Evolutionary conservation across 2,888 invertebrate genomes (phyloP), one percentile per base, ranked within the genome.

Genomic region (Leucophora obtusa): DNA sequence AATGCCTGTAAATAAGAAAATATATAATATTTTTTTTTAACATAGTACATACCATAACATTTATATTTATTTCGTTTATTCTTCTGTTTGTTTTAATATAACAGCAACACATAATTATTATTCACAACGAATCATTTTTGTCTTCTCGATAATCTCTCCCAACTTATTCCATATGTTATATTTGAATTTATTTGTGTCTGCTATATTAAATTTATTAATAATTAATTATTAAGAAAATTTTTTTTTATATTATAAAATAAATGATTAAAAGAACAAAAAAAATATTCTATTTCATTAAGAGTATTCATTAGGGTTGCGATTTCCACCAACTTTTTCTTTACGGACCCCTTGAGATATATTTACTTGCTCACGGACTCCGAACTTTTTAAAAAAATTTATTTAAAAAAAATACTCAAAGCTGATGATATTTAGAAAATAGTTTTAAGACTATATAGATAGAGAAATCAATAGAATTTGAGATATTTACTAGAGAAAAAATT

Each of bases 1-100:
- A 62, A 10, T 53, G 51, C 43, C 79, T 84, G 84, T 84, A 84
- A 80, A 84, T 84, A 84, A 69, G 70, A 82, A 83, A 82, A 82
- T 83, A 82, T 83, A 82, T 82, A 72, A 71, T 78, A 79, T 78
- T 74, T 77, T 70, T 77, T 59, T 72, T 28, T 28, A 6, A 63
- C 10, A 28, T 63, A 58, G 62, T 17, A 50, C 62, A 21, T 18
- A 66, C 18, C 62, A 38, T 38, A 63, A 6, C 6, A 58, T 68
- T 51, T 59, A 75, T 74, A 72, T 73, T 69, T 82, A 77, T 73
- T 58, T 59, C 60, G 51, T 71, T 72, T 66, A 60, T 73, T 35
- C 54, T 74, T 38, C 65, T 35, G 38, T 73, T 65, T 68, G 59
- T 53, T 75, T 79, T 11, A 51, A 38, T 66, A 63, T 58, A 53